Base-by-base conservation (phyloP, 2,797 vertebrate genomes). In the Pipistrellus pygmaeus region DNA sequence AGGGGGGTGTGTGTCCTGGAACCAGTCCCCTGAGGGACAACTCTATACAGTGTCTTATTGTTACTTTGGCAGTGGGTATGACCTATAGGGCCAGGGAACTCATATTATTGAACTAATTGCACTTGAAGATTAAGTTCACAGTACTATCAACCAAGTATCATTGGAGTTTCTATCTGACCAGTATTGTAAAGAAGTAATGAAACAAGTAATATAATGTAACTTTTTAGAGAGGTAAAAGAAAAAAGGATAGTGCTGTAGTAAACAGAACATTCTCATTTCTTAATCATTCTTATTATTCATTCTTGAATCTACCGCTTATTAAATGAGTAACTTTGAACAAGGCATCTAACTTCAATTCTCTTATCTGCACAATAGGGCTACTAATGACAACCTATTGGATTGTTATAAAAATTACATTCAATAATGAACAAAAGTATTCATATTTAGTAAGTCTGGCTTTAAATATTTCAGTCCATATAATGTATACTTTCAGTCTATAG, bases 41-140 rank as follows among this genome's bases (percentile, higher is more conserved):
- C 46, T 51, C 10, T 53, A 32, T 51, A n/a, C 18, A 23, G 23
- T 60, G 64, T 64, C 10, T 71, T 53, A n/a, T 18, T 66, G 35
- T 62, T 73, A 78, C 55, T 68, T 14, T 18, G 38, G 64, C 53
- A n/a, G 2, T 30, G 38, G 55, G 57, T 69, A 69, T 75, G 27
- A 83, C 14, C 46, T 53, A 21, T 20, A 82, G 20, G 25, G 64
- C 32, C 83, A 73, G n/a, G 25, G 64, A 48, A 64, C 46, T 90
- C 57, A 35, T n/a, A 14, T 80, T 73, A 14, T n/a, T 48, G 55
- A 81, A 71, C 18, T 21, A 90, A 51, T 6, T 20, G 7, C 2
- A 82, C 62, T 30, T 85, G 41, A 87, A 84, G 51, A 20, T 85
- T 66, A 85, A 80, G 77, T 72, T 86, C 83, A 85, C n/a, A 14